phyloP scores from a whole-genome alignment of 2,797 vertebrate species.

The Cheirogaleus major region DNA sequence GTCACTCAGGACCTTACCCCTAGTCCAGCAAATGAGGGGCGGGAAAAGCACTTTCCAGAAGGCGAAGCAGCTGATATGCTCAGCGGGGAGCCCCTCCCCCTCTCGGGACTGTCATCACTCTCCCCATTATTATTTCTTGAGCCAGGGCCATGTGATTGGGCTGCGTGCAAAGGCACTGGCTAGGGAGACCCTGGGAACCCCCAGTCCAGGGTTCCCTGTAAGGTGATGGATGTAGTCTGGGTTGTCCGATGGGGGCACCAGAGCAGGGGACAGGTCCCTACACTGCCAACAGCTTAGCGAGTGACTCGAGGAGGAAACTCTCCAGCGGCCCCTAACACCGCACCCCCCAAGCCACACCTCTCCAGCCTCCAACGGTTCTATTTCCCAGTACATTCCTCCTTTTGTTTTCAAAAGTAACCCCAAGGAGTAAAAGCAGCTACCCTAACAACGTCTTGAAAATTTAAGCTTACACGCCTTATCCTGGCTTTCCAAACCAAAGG shows the following conservation, averaged over 20 bases:
- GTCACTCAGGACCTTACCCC: background rate
- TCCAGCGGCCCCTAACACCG: background rate
- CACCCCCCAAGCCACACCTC: background rate
- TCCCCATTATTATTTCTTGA: slow-evolving; percentile 66
- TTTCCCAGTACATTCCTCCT: background rate
- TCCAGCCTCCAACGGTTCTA: background rate
- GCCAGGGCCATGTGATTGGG: slow-evolving; percentile 37
- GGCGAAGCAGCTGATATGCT: background rate
- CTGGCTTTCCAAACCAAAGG: background rate
- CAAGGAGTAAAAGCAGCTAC: background rate
- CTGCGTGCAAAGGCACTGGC: background rate
- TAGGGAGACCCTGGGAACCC: background rate
- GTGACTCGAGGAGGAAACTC: background rate
- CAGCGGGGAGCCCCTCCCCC: background rate
- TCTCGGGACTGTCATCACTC: slow-evolving; percentile 11
- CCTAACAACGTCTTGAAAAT: background rate
- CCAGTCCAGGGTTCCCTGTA: background rate
- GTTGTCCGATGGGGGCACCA: background rate
- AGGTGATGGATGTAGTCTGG: background rate
- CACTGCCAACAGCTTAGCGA: background rate
- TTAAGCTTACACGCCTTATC: background rate
- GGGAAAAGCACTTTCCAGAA: background rate
- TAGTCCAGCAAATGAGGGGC: background rate
- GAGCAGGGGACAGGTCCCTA: background rate
- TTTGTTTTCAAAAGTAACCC: slow-evolving; percentile 60